Evolutionary conservation across 2,888 invertebrate genomes (phyloP), one percentile per base, ranked within the genome.

Genomic region (Dicranocentrus wangi): DNA sequence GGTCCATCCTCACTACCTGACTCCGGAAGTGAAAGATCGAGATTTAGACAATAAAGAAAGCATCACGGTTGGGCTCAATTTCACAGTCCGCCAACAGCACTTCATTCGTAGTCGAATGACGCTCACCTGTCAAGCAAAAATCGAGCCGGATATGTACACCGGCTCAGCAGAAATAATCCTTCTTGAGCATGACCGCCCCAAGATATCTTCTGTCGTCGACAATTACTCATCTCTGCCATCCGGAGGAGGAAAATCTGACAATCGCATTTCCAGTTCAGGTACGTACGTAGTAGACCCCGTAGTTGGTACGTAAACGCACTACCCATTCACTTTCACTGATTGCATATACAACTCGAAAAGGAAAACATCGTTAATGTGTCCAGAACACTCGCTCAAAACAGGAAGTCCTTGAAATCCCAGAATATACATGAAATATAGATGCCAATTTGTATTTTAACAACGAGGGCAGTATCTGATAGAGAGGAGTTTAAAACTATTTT

Each of bases 171-270:
- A 84, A 10, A 61, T 69, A 1, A 68, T 70, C 27, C 76, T 85
- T 71, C 43, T 69, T 8, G 85, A 86, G 65, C 83, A 83, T 61
- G 82, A 82, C 69, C 76, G 81, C 28, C 85, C 86, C 58, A 83
- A 83, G 80, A 83, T 84, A 43, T 85, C 85, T 28, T 85, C 85
- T 27, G 84, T 85, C 10, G 84, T 85, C 42, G 83, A 84, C 78
- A 83, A 84, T 72, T 78, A 75, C 53, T 84, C 83, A 27, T 81
- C 84, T 43, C 68, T 82, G 71, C 70, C 71, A 61, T 84, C 84
- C 63, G 75, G 55, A 27, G 80, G 70, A 42, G 77, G 60, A 27
- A 80, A 72, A 55, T 75, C 75, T 66, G 65, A 73, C 72, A 73
- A 73, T 73, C 72, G 72, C 32, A 51, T 51, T 53, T 23, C 66